Percentiles rank a stretch among this genome's conserved stretches.
Conservation (phyloP, 2,888 invertebrate species). For the Netelia inedita region DNA sequence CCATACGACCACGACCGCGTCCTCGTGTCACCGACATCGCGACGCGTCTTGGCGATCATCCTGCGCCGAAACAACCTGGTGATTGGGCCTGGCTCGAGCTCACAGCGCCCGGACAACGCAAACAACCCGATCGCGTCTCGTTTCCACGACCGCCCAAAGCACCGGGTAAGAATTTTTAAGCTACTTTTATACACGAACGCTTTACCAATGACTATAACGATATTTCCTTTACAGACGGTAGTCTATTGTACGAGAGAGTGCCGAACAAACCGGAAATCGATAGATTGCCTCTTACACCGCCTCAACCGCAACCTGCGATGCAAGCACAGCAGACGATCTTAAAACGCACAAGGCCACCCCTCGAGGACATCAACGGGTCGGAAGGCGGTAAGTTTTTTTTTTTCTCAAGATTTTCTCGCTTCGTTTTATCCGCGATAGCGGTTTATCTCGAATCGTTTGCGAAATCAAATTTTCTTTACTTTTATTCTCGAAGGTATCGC, state of each 20-base stretch:
- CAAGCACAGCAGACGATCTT: conserved; percentile 87
- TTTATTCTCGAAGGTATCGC: conserved; percentile 80
- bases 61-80: conserved; percentile 84
- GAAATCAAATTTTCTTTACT: not conserved
- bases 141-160: conserved; percentile 97
- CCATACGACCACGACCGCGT: conserved; percentile 81
- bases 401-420: conserved; percentile 34
- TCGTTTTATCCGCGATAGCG: not conserved
- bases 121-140: conserved; percentile 92
- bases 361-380: conserved; percentile 95
- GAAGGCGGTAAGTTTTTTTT: conserved; percentile 90
- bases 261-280: conserved; percentile 92
- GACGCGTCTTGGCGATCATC: conserved; percentile 89
- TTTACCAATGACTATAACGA: not conserved
- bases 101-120: conserved; percentile 91
- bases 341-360: conserved; percentile 91
- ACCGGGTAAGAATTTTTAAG: conserved; percentile 86
- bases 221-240: conserved; percentile 88
- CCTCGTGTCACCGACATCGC: conserved; percentile 89
- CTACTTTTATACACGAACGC: not conserved
- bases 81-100: conserved; percentile 90
- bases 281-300: conserved; percentile 87
- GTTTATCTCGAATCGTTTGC: conserved; percentile 4
- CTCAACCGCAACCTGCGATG: conserved; percentile 82
- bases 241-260: conserved; percentile 94